A percentile compares a stretch with the other conserved stretches of the same genome.
Conservation (phyloP, 2,888 invertebrate species). For the Chironomus riparius region DNA sequence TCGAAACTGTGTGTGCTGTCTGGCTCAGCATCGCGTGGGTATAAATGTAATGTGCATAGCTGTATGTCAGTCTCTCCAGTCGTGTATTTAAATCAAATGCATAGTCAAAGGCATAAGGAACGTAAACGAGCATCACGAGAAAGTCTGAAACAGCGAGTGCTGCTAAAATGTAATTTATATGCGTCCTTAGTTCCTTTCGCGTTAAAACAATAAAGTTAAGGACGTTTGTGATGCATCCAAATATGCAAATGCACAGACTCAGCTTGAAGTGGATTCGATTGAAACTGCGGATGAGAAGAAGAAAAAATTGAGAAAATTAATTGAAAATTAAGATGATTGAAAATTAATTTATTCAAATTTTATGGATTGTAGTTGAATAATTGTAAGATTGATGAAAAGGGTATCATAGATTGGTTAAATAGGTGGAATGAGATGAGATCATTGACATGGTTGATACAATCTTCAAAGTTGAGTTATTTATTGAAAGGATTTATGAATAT, state of each 20-base stretch:
- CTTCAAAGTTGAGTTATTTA: no score
- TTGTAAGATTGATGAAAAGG: no score
- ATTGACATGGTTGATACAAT: background rate
- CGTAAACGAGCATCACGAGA: slow-evolving; percentile 89
- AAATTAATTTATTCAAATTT: no score
- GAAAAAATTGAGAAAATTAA: background rate
- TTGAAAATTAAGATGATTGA: background rate
- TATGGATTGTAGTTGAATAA: no score
- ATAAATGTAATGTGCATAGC: background rate
- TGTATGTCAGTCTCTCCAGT: slow-evolving; percentile 45
- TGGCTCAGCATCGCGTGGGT: background rate
- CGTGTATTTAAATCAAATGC: slow-evolving; percentile 31
- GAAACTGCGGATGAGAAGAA: slow-evolving; percentile 46
- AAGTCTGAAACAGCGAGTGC: slow-evolving; percentile 86
- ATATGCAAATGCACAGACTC: slow-evolving; percentile 75
- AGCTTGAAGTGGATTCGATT: slow-evolving; percentile 72
- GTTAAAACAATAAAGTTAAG: slow-evolving; percentile 86
- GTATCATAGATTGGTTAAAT: background rate
- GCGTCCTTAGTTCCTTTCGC: slow-evolving; percentile 79
- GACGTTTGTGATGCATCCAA: slow-evolving; percentile 85
- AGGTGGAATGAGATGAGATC: background rate
- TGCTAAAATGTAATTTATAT: slow-evolving; percentile 86
- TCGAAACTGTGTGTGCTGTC: slow-evolving; percentile 17
- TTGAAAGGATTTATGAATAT: no score
- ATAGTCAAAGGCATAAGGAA: slow-evolving; percentile 59